A percentile compares a stretch with the other conserved stretches of the same genome.
Evolutionary conservation across 2,888 invertebrate genomes (phyloP).

Genomic region (Diabrotica balteata): DNA sequence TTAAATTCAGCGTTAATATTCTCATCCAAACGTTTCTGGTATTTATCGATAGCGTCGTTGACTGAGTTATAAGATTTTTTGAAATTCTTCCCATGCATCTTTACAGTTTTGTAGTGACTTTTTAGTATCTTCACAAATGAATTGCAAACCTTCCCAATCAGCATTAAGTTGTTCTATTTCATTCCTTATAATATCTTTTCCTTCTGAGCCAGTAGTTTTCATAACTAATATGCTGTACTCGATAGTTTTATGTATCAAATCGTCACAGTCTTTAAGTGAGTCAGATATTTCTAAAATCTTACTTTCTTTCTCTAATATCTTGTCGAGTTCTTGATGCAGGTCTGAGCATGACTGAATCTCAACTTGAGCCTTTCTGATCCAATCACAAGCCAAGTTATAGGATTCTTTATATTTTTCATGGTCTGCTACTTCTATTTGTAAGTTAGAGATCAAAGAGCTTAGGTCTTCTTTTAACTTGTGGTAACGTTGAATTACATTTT

Average conservation of each 20-base stretch:
- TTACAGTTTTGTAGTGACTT: slow-evolving; percentile 78
- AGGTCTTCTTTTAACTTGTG: slow-evolving; percentile 73
- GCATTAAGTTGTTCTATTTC: slow-evolving; percentile 81
- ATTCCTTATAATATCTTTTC: slow-evolving; percentile 80
- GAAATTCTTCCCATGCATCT: slow-evolving; percentile 83
- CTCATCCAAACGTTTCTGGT: slow-evolving; percentile 69
- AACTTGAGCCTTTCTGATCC: slow-evolving; percentile 81
- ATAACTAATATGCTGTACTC: slow-evolving; percentile 78
- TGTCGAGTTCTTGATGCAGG: slow-evolving; percentile 85
- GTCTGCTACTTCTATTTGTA: slow-evolving; percentile 83
- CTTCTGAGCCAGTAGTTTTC: slow-evolving; percentile 80
- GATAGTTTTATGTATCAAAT: slow-evolving; percentile 75
- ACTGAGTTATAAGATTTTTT: slow-evolving; percentile 75
- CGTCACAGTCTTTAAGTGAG: slow-evolving; percentile 75
- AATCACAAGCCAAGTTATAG: slow-evolving; percentile 83
- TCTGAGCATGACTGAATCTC: slow-evolving; percentile 86
- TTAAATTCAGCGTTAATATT: slow-evolving; percentile 74
- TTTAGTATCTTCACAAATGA: slow-evolving; percentile 78
- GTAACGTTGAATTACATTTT: slow-evolving; percentile 74
- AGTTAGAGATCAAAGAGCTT: slow-evolving; percentile 69
- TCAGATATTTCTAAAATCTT: slow-evolving; percentile 75
- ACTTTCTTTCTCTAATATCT: slow-evolving; percentile 77
- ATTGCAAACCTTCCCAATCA: slow-evolving; percentile 84
- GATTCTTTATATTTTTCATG: slow-evolving; percentile 88
- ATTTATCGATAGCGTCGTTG: slow-evolving; percentile 77